Conservation (phyloP, 2,113 vertebrate species). For the Archocentrus centrarchus region DNA sequence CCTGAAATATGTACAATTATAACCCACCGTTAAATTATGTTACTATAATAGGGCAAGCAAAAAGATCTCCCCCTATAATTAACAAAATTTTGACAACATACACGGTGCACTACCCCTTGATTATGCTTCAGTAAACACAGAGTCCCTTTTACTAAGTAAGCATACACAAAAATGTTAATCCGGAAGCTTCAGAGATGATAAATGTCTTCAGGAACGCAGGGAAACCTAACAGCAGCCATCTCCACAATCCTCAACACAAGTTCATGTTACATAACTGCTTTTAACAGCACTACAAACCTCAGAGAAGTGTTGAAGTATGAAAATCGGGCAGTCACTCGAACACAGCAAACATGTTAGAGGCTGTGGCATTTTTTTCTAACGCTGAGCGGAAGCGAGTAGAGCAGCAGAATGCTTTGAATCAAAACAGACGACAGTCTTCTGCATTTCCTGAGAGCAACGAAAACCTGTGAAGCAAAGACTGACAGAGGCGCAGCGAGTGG, state of each 20-base stretch:
- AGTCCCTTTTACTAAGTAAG: neutral
- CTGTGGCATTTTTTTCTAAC: constrained; percentile 63
- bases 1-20: neutral
- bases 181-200: constrained; percentile 12
- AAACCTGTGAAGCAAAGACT: constrained; percentile 23
- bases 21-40: neutral
- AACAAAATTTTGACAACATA: neutral
- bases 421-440: constrained; percentile 29
- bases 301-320: constrained; percentile 50
- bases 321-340: constrained; percentile 62
- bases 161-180: constrained; percentile 21
- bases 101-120: neutral
- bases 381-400: constrained; percentile 30
- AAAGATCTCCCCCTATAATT: neutral
- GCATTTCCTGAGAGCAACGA: constrained; percentile 62
- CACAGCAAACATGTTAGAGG: constrained; percentile 51
- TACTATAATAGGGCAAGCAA: neutral
- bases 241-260: constrained; percentile 5
- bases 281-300: constrained; percentile 59
- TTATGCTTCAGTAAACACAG: constrained; percentile 26
- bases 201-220: neutral
- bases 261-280: constrained; percentile 29
- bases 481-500: neutral
- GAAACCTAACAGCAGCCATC: constrained; percentile 6
- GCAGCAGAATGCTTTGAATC: constrained; percentile 20